Evolutionary conservation across 2,888 invertebrate species (phyloP).

Genomic region (Nebria brevicollis): DNA sequence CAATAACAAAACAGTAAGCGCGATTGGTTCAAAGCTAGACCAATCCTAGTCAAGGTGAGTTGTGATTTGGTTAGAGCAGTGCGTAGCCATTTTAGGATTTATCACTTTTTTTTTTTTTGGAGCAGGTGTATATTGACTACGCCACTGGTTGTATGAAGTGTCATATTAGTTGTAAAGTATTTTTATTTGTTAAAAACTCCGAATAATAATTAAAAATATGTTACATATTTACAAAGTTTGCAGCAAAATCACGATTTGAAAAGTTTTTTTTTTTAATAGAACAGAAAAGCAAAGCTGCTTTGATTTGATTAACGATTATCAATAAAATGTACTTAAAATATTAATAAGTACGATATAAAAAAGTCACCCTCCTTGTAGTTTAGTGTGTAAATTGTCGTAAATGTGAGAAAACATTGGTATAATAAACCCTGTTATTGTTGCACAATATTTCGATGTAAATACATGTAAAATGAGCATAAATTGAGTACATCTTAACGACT

Average conservation of each 20-base stretch:
- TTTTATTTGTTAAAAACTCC: slow-evolving; percentile 12
- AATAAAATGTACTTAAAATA: slow-evolving; percentile 39
- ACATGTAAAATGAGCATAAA: not conserved
- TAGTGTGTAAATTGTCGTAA: slow-evolving; percentile 25
- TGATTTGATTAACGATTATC: slow-evolving; percentile 14
- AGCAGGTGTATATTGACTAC: too few relatives aligned
- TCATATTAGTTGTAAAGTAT: not conserved
- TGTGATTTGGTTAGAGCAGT: too few relatives aligned
- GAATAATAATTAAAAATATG: slow-evolving; percentile 44
- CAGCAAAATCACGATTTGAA: not conserved
- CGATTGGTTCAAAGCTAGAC: too few relatives aligned
- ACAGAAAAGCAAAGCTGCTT: slow-evolving; percentile 41
- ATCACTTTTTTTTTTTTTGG: too few relatives aligned
- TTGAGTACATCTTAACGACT: not conserved
- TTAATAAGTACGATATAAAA: slow-evolving; percentile 35
- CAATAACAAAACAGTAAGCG: too few relatives aligned
- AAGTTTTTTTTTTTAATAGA: not conserved
- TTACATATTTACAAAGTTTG: slow-evolving; percentile 41
- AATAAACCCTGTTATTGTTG: slow-evolving; percentile 28
- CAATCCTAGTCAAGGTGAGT: too few relatives aligned
- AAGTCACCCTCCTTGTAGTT: slow-evolving; percentile 21
- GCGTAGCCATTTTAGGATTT: too few relatives aligned
- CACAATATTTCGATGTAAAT: slow-evolving; percentile 22
- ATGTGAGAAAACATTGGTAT: slow-evolving; percentile 22
- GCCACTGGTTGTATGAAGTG: not conserved